Evolutionary conservation across 2,113 vertebrate genomes (phyloP), one percentile per base, ranked within the genome.

Genomic region (Aleadryas rufinucha): DNA sequence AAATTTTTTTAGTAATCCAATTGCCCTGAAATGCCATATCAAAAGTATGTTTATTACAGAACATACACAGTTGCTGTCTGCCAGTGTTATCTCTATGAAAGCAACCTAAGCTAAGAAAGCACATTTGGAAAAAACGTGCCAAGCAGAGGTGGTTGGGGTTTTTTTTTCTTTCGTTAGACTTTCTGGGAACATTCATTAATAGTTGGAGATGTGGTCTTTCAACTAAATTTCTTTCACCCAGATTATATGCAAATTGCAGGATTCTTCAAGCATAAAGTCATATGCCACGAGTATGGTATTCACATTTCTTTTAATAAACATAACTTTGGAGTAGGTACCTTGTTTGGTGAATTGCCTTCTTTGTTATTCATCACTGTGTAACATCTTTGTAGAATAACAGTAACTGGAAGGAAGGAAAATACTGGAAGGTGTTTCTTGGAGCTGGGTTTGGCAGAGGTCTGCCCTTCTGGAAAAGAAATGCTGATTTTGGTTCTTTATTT

Each of bases 1-100:
- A 33, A 41, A 11, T 7, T 59, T 65, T 85, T 33, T 92, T 84
- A 93, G 35, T 74, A 52, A 75, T 75, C 27, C 69, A 78, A 5
- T 81, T 89, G n/a, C 69, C 76, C 69, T 93, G 76, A 90, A 95
- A 91, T 66, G 44, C 84, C 39, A 63, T 81, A 86, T 78, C 64
- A 63, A 80, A 90, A 63, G 33, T 63, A 42, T 20, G 10, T 39
- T 93, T 90, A 63, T 84, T 93, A 60, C 19, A 86, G 64, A 92
- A 50, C 39, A 84, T 24, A 39, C 30, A 33, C 11, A 70, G 59
- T 74, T 86, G 45, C 83, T 81, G 2, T 59, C 76, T 93, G 83
- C 72, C 39, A 22, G 30, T 54, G 27, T 69, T 90, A 47, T 13
- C 53, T 79, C 42, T 42, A 8, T 41, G 71, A 56, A 5, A 78